A percentile compares a stretch with the other conserved stretches of the same genome.
phyloP scores from a whole-genome alignment of 2,797 vertebrate genomes.

The Austrolebias charrua region DNA sequence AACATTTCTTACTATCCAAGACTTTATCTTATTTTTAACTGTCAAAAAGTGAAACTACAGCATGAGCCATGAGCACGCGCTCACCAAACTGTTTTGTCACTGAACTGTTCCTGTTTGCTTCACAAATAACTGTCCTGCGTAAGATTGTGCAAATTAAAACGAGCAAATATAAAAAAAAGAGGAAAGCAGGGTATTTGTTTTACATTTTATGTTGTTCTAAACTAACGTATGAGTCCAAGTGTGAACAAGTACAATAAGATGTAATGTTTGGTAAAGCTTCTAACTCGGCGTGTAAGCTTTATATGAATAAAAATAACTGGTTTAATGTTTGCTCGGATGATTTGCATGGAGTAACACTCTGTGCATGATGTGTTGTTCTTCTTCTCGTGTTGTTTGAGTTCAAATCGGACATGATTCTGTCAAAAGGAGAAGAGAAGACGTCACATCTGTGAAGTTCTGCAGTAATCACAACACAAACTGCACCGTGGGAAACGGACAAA shows the following conservation, averaged over 20 bases:
- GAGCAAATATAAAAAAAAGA: background rate
- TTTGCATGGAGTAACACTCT: too few species aligned
- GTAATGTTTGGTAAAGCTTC: too few species aligned
- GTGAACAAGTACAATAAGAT: too few species aligned
- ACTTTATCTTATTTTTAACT: background rate
- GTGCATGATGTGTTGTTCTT: too few species aligned
- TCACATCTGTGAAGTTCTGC: slow-evolving; percentile 13
- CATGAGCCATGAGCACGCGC: background rate
- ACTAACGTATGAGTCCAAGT: background rate
- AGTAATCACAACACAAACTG: slow-evolving; percentile 4
- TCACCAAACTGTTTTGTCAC: slow-evolving; percentile 34
- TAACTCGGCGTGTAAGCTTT: too few species aligned
- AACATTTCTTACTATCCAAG: slow-evolving; percentile 37
- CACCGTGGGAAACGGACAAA: slow-evolving; percentile 4
- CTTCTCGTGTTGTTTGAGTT: background rate
- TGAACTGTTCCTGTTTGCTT: slow-evolving; percentile 17
- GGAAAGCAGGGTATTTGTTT: slow-evolving; percentile 1
- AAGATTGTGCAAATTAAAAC: slow-evolving; percentile 10
- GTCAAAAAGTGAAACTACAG: slow-evolving; percentile 21
- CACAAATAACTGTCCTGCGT: background rate
- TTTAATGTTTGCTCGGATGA: too few species aligned
- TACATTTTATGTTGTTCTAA: background rate
- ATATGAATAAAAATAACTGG: too few species aligned
- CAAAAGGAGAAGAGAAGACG: slow-evolving; percentile 11
- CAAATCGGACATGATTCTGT: background rate